These are phyloP conservation scores for Nowickia ferox DNA, from an alignment of 2,888 invertebrate species.

Conservation along the genomic window DNA sequence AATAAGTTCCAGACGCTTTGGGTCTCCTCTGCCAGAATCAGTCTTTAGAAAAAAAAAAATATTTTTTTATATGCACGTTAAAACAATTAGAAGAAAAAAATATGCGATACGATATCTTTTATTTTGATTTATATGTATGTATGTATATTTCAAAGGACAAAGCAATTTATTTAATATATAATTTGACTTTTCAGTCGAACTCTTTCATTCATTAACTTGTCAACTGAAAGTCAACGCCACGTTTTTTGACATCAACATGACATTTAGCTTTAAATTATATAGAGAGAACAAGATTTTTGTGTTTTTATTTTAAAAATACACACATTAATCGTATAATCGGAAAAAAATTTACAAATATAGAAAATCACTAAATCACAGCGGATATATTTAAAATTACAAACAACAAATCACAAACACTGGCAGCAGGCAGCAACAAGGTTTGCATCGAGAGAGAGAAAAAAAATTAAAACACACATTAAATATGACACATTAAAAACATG, in stretches of 20 bases:
- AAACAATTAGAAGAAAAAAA: conserved; percentile 1
- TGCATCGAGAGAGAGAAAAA: neutral
- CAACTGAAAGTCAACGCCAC: conserved; percentile 70
- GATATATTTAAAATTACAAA: neutral
- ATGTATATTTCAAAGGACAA: conserved; percentile 51
- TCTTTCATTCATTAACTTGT: conserved; percentile 72
- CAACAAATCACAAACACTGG: neutral
- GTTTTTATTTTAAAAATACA: conserved; percentile 4
- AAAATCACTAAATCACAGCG: conserved; percentile 18
- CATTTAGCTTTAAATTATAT: conserved; percentile 58
- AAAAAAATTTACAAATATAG: neutral
- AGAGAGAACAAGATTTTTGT: conserved; percentile 5
- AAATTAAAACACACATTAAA: conserved; percentile 16
- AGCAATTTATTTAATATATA: conserved; percentile 52
- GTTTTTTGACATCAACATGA: conserved; percentile 73
- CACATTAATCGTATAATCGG: conserved; percentile 29
- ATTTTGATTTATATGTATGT: conserved; percentile 11
- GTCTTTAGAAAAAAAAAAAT: neutral
- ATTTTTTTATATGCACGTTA: neutral
- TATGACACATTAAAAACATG: conserved; percentile 49
- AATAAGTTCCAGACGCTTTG: too few relatives aligned
- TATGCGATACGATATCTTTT: neutral
- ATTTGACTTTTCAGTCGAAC: conserved; percentile 18
- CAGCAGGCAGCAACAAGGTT: neutral
- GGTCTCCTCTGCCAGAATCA: too few relatives aligned